Conservation (phyloP, 2,113 vertebrate species). For the Rhineura floridana region DNA sequence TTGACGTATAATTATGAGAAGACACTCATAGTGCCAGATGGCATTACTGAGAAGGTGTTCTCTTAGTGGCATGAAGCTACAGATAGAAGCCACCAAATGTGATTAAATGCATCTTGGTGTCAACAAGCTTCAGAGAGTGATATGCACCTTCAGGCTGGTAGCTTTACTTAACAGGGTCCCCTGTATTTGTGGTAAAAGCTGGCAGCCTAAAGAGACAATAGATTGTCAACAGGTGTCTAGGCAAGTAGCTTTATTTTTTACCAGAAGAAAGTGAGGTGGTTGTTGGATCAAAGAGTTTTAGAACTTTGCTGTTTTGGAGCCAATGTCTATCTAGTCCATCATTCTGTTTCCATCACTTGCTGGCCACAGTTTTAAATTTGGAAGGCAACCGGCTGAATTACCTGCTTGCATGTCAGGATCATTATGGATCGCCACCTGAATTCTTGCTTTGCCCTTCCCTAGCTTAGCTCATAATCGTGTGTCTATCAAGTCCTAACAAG, state of each 20-base stretch:
- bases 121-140: neutral
- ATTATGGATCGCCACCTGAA: neutral
- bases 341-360: neutral
- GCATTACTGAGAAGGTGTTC: slow-evolving; percentile 47
- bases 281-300: neutral
- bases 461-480: neutral
- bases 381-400: neutral
- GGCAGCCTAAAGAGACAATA: neutral
- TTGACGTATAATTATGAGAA: slow-evolving; percentile 50
- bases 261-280: neutral
- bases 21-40: slow-evolving; percentile 48
- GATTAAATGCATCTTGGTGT: slow-evolving; percentile 16
- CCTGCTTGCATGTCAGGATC: neutral
- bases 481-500: neutral
- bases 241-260: neutral
- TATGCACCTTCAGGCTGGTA: neutral
- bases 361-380: neutral
- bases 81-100: slow-evolving; percentile 41
- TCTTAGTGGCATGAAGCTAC: slow-evolving; percentile 39
- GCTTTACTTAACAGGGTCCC: neutral
- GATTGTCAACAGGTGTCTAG: neutral
- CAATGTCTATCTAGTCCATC: too few species aligned
- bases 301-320: neutral
- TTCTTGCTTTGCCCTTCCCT: too few species aligned
- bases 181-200: neutral